A percentile compares a stretch with the other conserved stretches of the same genome.
These are phyloP conservation scores for Esox niger DNA, from an alignment of 2,113 vertebrate species.

Conservation along the genomic window DNA sequence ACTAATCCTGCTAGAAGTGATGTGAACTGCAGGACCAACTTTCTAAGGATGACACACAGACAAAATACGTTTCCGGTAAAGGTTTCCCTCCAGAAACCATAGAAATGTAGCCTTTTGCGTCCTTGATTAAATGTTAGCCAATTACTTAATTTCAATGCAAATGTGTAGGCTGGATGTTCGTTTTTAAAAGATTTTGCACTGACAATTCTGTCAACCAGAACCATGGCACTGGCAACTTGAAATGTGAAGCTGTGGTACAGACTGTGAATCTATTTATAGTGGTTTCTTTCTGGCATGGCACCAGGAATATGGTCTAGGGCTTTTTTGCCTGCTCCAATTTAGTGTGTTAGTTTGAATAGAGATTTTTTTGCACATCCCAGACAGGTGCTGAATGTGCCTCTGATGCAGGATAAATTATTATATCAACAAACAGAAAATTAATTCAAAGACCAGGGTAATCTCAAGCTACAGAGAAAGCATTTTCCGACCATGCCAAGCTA, in stretches of 20 bases:
- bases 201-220: too few species aligned
- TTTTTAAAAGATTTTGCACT: background rate
- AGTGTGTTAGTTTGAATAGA: background rate
- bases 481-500: background rate
- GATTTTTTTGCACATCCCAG: background rate
- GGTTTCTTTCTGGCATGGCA: background rate
- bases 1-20: background rate
- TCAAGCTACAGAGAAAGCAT: too few species aligned
- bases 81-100: background rate
- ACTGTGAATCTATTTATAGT: conserved; percentile 1
- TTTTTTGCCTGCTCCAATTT: background rate
- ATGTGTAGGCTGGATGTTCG: background rate
- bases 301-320: too few species aligned
- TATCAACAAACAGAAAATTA: background rate
- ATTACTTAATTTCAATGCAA: background rate
- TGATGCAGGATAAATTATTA: background rate
- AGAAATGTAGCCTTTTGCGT: background rate
- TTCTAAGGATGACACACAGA: background rate
- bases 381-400: background rate
- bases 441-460: background rate
- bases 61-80: background rate
- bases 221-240: too few species aligned
- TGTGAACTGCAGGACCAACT: background rate
- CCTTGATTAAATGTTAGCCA: background rate
- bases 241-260: background rate